Evolutionary conservation across 2,797 vertebrate species (phyloP), one percentile per base, ranked within the genome.

Genomic region (Erithacus rubecula): DNA sequence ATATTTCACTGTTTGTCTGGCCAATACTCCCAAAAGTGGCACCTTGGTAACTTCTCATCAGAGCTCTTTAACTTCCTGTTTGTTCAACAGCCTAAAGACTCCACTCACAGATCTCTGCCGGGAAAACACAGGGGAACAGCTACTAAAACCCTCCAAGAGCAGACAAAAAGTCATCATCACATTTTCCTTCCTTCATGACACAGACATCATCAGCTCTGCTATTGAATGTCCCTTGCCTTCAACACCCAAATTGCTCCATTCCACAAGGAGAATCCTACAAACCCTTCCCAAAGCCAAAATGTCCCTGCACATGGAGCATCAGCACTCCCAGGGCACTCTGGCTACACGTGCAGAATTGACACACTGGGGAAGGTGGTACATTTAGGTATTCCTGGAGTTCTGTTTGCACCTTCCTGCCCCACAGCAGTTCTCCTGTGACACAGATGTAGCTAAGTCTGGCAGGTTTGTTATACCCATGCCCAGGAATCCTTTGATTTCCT

Each of bases 401-500:
- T 93, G 53, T 30, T 87, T 87, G 64, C 78, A 80, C n/a, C 27
- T 24, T 82, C 26, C 64, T 77, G 68, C 18, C n/a, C 27, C 36
- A 16, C 20, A 65, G 59, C 32, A 52, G 52, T 10, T 27, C 44
- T 84, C 39, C 60, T 0, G 0, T 37, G 41, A 56, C 37, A 87
- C 30, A 67, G 39, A 59, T 12, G 56, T 47, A 84, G 39, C 0
- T 0, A 92, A 87, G 32, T 74, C 27, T 94, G 74, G 47, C 92
- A 90, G 70, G 43, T 51, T 21, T 29, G 30, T 41, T 18, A 39
- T 10, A 69, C 5, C 19, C 55, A 76, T 21, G 23, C 36, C 72
- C 69, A 65, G 49, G 77, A 91, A 76, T 46, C 63, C 63, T 72
- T 32, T 56, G 37, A 72, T 90, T 94, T 94, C 89, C 89, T 65